A percentile compares a stretch with the other conserved stretches of the same genome.
Conservation (phyloP, 2,888 invertebrate genomes). For the Heliconius ismenius region DNA sequence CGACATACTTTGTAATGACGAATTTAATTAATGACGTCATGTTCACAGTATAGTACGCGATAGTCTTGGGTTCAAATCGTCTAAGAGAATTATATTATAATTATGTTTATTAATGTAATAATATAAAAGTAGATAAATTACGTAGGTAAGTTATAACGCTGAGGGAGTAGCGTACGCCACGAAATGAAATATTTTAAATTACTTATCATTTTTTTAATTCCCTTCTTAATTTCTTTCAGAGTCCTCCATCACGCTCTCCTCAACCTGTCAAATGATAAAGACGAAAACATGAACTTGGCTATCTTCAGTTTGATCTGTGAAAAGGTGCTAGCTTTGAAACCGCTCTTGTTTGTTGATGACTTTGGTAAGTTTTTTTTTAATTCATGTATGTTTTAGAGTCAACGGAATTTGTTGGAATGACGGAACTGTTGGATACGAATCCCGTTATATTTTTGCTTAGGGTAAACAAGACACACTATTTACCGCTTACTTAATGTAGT, state of each 20-base stretch:
- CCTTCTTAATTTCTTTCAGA: constrained; percentile 49
- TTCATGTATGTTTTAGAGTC: too few relatives aligned
- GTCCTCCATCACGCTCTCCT: constrained; percentile 62
- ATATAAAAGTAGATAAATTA: too few relatives aligned
- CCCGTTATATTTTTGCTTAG: too few relatives aligned
- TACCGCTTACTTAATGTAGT: too few relatives aligned
- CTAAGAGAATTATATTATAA: not conserved
- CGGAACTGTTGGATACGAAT: too few relatives aligned
- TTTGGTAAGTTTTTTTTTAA: constrained; percentile 56
- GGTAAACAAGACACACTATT: too few relatives aligned
- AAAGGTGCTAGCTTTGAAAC: constrained; percentile 57
- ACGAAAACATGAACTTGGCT: constrained; percentile 56
- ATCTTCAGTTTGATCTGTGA: constrained; percentile 67
- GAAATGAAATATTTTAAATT: not conserved
- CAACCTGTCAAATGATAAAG: constrained; percentile 53
- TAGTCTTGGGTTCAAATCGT: not conserved
- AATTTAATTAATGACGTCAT: not conserved
- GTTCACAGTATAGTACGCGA: not conserved
- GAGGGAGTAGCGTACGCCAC: too few relatives aligned
- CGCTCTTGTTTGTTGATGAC: constrained; percentile 58
- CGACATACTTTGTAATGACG: not conserved
- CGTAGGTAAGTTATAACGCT: too few relatives aligned
- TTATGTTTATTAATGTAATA: too few relatives aligned
- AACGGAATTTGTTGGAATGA: too few relatives aligned
- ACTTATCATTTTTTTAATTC: not conserved